Conservation (phyloP, 2,888 invertebrate genomes). For the Leucoma salicis region DNA sequence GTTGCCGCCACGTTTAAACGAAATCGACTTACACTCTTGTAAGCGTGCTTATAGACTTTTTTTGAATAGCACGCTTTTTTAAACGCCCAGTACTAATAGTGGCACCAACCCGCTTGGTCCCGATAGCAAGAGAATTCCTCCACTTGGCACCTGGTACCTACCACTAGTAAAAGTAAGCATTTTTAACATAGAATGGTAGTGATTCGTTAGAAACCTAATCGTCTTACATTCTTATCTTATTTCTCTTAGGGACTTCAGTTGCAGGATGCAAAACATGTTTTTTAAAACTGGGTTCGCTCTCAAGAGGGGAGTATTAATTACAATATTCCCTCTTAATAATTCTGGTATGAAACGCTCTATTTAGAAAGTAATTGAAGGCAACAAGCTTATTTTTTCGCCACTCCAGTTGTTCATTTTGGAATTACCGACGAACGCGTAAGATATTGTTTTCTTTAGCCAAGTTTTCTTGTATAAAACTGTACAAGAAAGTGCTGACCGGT, state of each 20-base stretch:
- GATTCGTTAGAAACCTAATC: conserved; percentile 44
- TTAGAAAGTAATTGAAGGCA: conserved; percentile 74
- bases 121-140: too few relatives aligned
- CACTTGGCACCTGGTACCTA: too few relatives aligned
- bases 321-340: conserved; percentile 62
- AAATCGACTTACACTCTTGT: too few relatives aligned
- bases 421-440: conserved; percentile 46
- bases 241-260: conserved; percentile 27
- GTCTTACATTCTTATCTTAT: conserved; percentile 43
- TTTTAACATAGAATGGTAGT: conserved; percentile 40
- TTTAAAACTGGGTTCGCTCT: conserved; percentile 58
- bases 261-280: conserved; percentile 44
- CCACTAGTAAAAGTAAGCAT: too few relatives aligned
- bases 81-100: too few relatives aligned
- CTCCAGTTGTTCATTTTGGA: conserved; percentile 56
- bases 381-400: conserved; percentile 69
- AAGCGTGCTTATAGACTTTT: too few relatives aligned
- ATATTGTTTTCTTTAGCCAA: conserved; percentile 57
- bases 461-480: conserved; percentile 37
- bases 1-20: too few relatives aligned
- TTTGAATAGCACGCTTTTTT: too few relatives aligned
- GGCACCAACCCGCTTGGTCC: too few relatives aligned
- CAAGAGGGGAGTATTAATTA: conserved; percentile 42
- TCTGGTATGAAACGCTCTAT: conserved; percentile 56
- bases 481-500: conserved; percentile 27